Evolutionary conservation across 2,888 invertebrate species (phyloP).

Genomic region (Hydroisotoma schaefferi): DNA sequence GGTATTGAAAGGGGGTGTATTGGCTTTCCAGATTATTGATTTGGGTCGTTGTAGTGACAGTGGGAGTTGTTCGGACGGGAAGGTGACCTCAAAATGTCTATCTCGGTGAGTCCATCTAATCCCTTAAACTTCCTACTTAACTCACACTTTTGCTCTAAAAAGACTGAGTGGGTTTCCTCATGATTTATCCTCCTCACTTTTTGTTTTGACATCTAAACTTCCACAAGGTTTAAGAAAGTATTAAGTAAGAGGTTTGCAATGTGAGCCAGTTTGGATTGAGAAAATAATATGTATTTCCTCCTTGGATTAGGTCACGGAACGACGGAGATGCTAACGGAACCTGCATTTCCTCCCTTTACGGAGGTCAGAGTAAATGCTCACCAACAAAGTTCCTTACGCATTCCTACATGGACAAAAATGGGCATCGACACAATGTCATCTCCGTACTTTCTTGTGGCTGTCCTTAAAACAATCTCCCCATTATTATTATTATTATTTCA

Average conservation of each 20-base stretch:
- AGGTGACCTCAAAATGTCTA: constrained; percentile 48
- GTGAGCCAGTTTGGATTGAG: too few relatives aligned
- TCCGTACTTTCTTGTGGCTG: constrained; percentile 44
- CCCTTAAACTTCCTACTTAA: not conserved
- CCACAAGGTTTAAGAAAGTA: not conserved
- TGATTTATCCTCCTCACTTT: too few relatives aligned
- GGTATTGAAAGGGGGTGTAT: too few relatives aligned
- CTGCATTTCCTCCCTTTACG: constrained; percentile 35
- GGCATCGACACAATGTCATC: constrained; percentile 36
- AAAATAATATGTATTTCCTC: not conserved
- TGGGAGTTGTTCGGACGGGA: constrained; percentile 51
- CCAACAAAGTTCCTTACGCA: constrained; percentile 45
- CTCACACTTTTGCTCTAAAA: not conserved
- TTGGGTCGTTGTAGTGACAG: constrained; percentile 54
- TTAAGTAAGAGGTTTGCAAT: not conserved
- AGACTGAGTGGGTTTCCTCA: too few relatives aligned
- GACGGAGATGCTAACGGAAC: constrained; percentile 32
- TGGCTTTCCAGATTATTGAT: constrained; percentile 53
- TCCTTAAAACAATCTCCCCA: too few relatives aligned
- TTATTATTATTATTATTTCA: too few relatives aligned
- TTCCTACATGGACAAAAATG: constrained; percentile 39
- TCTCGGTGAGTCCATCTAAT: constrained; percentile 36
- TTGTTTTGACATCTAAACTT: too few relatives aligned
- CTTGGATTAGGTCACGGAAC: too few relatives aligned
- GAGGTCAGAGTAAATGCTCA: constrained; percentile 38